A percentile compares a stretch with the other conserved stretches of the same genome.
These are phyloP conservation scores for Hephaestus fuliginosus DNA, from an alignment of 2,797 vertebrate species.

Conservation along the genomic window DNA sequence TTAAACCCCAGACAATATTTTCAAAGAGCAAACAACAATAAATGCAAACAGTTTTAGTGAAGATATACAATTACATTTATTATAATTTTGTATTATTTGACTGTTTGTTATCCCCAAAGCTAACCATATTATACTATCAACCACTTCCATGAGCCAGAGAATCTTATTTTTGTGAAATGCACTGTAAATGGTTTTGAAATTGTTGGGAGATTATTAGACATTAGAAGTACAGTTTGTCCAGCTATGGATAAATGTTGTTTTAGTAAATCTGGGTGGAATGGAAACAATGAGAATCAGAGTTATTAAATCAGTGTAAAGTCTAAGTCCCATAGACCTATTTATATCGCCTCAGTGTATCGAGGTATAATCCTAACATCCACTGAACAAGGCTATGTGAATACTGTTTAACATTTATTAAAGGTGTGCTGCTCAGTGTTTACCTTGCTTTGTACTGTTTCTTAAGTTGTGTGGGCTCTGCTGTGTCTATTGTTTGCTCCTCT, in stretches of 20 bases:
- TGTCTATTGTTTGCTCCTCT: neutral
- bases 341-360: neutral
- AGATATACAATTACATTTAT: neutral
- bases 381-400: neutral
- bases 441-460: neutral
- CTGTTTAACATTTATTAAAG: neutral
- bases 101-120: neutral
- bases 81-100: neutral
- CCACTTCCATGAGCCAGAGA: neutral
- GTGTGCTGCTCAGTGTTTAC: neutral
- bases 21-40: neutral
- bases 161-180: neutral
- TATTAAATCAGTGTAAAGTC: neutral
- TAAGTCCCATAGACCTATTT: neutral
- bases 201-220: neutral
- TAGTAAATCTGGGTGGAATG: neutral
- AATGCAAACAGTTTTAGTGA: neutral
- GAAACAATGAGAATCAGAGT: neutral
- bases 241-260: neutral
- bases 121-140: neutral
- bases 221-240: neutral
- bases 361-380: neutral
- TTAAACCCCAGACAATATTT: neutral
- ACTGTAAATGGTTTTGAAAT: neutral
- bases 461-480: neutral